Conservation (phyloP, 2,888 invertebrate species). For the Sturmia bella region DNA sequence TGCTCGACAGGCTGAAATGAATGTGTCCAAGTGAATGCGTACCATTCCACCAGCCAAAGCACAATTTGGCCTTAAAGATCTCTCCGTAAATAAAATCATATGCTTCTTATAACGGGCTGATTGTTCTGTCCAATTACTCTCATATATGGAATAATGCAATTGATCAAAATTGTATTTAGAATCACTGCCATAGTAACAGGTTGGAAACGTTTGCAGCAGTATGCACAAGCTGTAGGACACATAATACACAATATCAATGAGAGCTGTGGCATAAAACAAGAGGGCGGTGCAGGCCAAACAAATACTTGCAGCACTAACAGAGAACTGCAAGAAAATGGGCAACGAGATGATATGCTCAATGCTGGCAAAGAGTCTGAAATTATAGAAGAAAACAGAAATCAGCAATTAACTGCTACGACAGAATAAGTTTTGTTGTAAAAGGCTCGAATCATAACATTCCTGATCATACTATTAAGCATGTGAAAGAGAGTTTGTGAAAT, state of each 20-base stretch:
- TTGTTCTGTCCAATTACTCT: constrained; percentile 75
- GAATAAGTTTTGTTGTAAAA: no score
- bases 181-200: constrained; percentile 76
- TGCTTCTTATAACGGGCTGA: constrained; percentile 71
- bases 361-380: constrained; percentile 61
- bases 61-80: constrained; percentile 70
- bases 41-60: constrained; percentile 75
- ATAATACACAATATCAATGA: constrained; percentile 71
- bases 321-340: constrained; percentile 75
- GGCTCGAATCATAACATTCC: no score
- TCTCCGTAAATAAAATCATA: constrained; percentile 74
- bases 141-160: constrained; percentile 73
- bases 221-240: constrained; percentile 69
- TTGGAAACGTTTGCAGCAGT: constrained; percentile 74
- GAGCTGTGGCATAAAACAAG: constrained; percentile 72
- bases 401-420: no score
- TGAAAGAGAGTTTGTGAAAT: no score
- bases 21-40: constrained; percentile 74
- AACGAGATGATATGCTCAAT: constrained; percentile 74
- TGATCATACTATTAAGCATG: no score
- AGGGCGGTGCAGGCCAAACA: constrained; percentile 72
- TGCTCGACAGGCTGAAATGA: constrained; percentile 72
- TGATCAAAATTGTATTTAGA: constrained; percentile 71
- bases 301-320: constrained; percentile 72
- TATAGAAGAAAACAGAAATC: no score